Percentiles rank a stretch among this genome's conserved stretches.
These are phyloP conservation scores for Watsonalla binaria DNA, from an alignment of 2,888 invertebrate genomes.

Conservation along the genomic window DNA sequence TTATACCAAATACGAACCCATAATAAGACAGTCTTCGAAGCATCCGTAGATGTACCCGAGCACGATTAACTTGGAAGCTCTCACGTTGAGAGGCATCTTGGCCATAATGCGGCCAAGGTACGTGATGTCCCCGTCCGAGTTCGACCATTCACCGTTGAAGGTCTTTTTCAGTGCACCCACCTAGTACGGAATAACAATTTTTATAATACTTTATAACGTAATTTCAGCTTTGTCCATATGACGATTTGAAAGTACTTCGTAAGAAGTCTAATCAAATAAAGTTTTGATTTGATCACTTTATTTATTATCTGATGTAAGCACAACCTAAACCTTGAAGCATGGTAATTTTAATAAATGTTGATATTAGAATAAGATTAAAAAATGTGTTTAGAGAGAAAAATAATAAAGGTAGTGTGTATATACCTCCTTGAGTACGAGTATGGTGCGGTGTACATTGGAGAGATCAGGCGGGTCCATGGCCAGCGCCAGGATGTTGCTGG, in stretches of 20 bases:
- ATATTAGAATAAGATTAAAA: no score
- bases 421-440: constrained; percentile 91
- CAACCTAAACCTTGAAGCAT: no score
- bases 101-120: constrained; percentile 91
- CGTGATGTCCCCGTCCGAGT: constrained; percentile 91
- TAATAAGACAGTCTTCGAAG: constrained; percentile 90
- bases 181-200: constrained; percentile 43
- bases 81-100: constrained; percentile 88
- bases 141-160: constrained; percentile 66
- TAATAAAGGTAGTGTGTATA: neutral
- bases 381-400: no score
- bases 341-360: no score
- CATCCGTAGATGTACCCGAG: constrained; percentile 92
- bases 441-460: constrained; percentile 87
- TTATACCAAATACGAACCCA: constrained; percentile 70
- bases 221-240: neutral
- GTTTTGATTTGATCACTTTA: no score
- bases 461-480: constrained; percentile 93
- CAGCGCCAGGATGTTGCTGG: constrained; percentile 86
- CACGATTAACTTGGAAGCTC: constrained; percentile 89
- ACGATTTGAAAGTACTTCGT: no score
- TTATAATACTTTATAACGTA: neutral
- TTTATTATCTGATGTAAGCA: no score
- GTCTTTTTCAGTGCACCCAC: constrained; percentile 87
- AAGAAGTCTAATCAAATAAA: no score